Evolutionary conservation across 2,113 vertebrate species (phyloP).

Genomic region (Neotragus pygmaeus): DNA sequence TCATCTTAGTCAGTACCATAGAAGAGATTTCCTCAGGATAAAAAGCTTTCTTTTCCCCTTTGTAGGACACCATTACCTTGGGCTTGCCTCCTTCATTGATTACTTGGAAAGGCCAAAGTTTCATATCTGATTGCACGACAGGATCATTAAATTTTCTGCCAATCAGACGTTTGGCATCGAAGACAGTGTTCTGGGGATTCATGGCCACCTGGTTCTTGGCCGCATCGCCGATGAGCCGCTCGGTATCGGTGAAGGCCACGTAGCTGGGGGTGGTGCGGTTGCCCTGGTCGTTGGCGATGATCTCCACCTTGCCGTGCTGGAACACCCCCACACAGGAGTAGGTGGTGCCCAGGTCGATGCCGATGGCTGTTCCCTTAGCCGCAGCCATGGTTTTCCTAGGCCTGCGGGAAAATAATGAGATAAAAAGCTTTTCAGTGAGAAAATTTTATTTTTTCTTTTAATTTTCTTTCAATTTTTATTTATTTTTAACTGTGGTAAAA

Average conservation of each 20-base stretch:
- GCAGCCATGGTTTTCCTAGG: slow-evolving; percentile 79
- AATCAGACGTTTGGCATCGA: slow-evolving; percentile 93
- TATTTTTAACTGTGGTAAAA: neutral
- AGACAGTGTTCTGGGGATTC: slow-evolving; percentile 93
- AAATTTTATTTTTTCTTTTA: no score
- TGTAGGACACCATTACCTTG: slow-evolving; percentile 92
- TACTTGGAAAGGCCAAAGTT: slow-evolving; percentile 93
- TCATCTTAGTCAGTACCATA: slow-evolving; percentile 95
- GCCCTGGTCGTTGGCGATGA: slow-evolving; percentile 95
- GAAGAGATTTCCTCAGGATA: slow-evolving; percentile 92
- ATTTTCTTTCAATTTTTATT: neutral
- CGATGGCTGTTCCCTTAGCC: slow-evolving; percentile 89
- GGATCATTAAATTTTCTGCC: slow-evolving; percentile 89
- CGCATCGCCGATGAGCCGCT: slow-evolving; percentile 91
- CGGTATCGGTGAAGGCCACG: slow-evolving; percentile 91
- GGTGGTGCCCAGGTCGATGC: slow-evolving; percentile 93
- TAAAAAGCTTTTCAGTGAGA: neutral
- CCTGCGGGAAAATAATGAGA: slow-evolving; percentile 16
- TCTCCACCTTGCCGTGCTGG: slow-evolving; percentile 94
- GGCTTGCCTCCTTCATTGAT: slow-evolving; percentile 88
- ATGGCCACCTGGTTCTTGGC: slow-evolving; percentile 95
- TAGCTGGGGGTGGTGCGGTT: slow-evolving; percentile 94
- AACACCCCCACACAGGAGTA: slow-evolving; percentile 96
- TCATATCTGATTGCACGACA: slow-evolving; percentile 93
- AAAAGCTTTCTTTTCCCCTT: slow-evolving; percentile 89